Evolutionary conservation across 2,113 vertebrate genomes (phyloP).

Genomic region (Accipiter virgatus): DNA sequence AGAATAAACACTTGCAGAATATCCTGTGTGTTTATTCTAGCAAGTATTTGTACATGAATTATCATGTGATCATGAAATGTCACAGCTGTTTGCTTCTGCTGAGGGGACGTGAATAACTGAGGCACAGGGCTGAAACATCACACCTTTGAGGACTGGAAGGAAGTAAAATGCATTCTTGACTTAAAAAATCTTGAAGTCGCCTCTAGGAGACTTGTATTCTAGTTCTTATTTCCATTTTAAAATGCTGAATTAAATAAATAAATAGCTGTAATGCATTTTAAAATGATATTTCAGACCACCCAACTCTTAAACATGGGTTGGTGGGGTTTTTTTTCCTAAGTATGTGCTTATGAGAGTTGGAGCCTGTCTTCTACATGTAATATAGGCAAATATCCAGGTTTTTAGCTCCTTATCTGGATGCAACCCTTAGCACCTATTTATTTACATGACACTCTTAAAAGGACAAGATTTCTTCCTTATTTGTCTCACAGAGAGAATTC

Average conservation of each 20-base stretch:
- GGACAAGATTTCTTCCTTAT: background rate
- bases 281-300: background rate
- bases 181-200: background rate
- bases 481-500: background rate
- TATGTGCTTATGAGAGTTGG: background rate
- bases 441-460: background rate
- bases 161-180: background rate
- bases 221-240: background rate
- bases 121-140: background rate
- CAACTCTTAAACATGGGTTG: background rate
- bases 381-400: background rate
- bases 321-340: background rate
- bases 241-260: background rate
- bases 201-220: background rate
- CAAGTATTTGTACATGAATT: background rate
- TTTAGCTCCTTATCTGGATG: background rate
- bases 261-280: background rate
- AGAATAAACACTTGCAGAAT: background rate
- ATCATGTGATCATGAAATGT: background rate
- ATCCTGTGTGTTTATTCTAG: background rate
- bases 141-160: background rate
- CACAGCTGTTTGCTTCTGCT: background rate
- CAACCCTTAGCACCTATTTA: background rate
- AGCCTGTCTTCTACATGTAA: background rate
- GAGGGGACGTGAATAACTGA: background rate